These are phyloP conservation scores for Coremacera marginata DNA, from an alignment of 2,888 invertebrate genomes.

Conservation along the genomic window DNA sequence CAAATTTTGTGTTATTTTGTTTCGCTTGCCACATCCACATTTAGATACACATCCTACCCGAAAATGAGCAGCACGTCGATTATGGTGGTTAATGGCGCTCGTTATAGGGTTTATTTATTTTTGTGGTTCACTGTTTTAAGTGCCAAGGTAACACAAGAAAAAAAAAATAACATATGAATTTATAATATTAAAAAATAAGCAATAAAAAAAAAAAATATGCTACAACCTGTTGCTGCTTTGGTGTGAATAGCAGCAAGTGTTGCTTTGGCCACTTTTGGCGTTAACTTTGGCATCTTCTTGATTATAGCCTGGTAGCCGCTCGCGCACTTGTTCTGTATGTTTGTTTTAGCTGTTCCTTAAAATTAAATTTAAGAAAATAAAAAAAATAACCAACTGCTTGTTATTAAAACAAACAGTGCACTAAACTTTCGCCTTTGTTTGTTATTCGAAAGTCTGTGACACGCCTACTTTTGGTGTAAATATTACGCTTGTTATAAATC, in stretches of 20 bases:
- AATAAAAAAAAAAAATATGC: not conserved
- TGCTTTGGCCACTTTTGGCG: constrained; percentile 67
- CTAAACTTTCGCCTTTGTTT: constrained; percentile 55
- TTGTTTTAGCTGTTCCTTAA: constrained; percentile 51
- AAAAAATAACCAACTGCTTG: constrained; percentile 19
- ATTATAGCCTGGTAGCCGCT: constrained; percentile 47
- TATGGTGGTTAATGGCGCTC: constrained; percentile 11
- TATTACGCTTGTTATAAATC: constrained; percentile 52
- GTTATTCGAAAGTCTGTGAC: constrained; percentile 57
- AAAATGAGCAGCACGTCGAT: constrained; percentile 7
- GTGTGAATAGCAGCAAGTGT: constrained; percentile 60
- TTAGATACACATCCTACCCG: not conserved
- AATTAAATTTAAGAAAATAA: not conserved
- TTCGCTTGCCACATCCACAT: not conserved
- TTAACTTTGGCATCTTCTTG: constrained; percentile 63
- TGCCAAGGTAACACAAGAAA: not conserved
- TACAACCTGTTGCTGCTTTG: constrained; percentile 23
- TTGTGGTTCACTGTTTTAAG: not conserved
- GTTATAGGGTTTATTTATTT: constrained; percentile 34
- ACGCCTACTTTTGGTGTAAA: constrained; percentile 56
- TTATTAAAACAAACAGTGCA: not conserved
- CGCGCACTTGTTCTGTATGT: constrained; percentile 26
- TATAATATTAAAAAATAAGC: too few relatives aligned
- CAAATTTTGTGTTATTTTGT: constrained; percentile 22
- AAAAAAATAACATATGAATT: not conserved